A percentile compares a stretch with the other conserved stretches of the same genome.
Evolutionary conservation across 2,113 vertebrate species (phyloP).

Genomic region (Elaphurus davidianus): DNA sequence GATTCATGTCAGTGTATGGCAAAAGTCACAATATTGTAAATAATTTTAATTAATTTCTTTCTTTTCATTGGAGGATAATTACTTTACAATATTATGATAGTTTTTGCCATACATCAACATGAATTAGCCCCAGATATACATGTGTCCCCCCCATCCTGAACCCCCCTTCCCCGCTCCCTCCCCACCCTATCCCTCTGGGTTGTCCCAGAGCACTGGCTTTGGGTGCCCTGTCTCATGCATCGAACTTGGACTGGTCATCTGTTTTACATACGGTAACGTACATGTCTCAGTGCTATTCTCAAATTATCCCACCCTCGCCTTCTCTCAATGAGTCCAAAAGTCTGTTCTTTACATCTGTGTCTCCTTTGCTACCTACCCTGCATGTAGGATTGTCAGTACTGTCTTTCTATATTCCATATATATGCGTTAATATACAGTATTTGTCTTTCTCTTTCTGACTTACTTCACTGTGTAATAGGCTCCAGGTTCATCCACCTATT

Average conservation of each 20-base stretch:
- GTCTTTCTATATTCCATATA: neutral
- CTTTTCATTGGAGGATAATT: neutral
- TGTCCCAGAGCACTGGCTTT: neutral
- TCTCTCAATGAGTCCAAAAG: neutral
- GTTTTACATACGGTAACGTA: neutral
- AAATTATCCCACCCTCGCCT: neutral
- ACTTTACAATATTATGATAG: neutral
- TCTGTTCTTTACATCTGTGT: neutral
- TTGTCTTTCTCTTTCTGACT: neutral
- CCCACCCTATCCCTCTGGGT: neutral
- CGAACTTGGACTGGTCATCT: neutral
- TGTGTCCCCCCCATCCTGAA: neutral
- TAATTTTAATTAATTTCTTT: neutral
- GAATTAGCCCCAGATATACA: neutral
- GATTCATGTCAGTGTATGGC: neutral
- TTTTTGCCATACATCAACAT: neutral
- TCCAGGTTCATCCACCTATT: neutral
- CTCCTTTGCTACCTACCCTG: neutral
- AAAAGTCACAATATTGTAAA: neutral
- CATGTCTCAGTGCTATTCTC: neutral
- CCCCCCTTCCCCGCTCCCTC: neutral
- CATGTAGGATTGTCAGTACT: neutral
- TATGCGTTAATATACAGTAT: neutral
- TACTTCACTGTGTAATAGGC: neutral
- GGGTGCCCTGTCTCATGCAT: neutral